These are phyloP conservation scores for Dendropsophus ebraccatus DNA, from an alignment of 2,113 vertebrate genomes.

Conservation along the genomic window DNA sequence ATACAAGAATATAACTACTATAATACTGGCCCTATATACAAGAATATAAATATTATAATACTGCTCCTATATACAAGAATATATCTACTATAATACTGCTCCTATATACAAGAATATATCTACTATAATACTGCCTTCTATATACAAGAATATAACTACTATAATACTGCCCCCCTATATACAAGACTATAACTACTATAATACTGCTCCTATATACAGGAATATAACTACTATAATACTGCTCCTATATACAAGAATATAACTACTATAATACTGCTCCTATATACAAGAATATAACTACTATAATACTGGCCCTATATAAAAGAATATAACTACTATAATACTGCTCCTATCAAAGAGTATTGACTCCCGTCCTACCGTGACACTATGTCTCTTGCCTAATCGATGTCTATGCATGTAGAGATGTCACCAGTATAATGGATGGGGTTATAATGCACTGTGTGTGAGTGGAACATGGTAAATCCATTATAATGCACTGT, in stretches of 20 bases:
- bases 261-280: constrained; percentile 20
- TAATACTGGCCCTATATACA: constrained; percentile 9
- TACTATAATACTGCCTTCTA: constrained; percentile 21
- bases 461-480: not conserved
- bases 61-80: not conserved
- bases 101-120: constrained; percentile 20
- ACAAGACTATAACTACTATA: constrained; percentile 20
- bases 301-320: constrained; percentile 17
- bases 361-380: no score
- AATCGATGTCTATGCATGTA: not conserved
- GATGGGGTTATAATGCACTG: not conserved
- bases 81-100: constrained; percentile 27
- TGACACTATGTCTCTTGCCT: not conserved
- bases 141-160: constrained; percentile 7
- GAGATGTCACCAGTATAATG: not conserved
- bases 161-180: constrained; percentile 4
- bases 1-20: constrained; percentile 15
- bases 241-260: not conserved
- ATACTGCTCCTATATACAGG: constrained; percentile 14
- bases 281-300: constrained; percentile 9
- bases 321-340: constrained; percentile 4
- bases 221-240: constrained; percentile 32
- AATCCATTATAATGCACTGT: not conserved
- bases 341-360: not conserved
- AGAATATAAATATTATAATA: constrained; percentile 21